Base-by-base conservation (phyloP, 2,797 vertebrate species). In the Hozukius guyotensis region DNA sequence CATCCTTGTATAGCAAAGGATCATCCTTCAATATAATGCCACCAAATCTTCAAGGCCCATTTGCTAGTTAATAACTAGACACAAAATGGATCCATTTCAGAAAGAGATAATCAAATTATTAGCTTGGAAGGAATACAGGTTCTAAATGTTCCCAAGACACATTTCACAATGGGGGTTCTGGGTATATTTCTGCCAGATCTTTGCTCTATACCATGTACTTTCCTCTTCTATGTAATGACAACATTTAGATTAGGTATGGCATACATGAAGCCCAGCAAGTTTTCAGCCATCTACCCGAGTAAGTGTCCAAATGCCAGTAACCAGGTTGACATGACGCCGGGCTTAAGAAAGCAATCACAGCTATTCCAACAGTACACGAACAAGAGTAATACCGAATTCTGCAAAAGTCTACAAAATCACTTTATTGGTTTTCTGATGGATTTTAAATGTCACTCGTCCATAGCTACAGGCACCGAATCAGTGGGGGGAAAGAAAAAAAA, bases 361-460 rank as follows among this genome's bases (percentile, higher is more conserved):
- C 82, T 74, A 69, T 87, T 84, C 63, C 74, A 80, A 76, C 72
- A 77, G 68, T 38, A 65, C 74, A 81, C 6, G 56, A 69, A 81
- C 84, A 68, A 74, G 62, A 74, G 61, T 60, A 72, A 87, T 72
- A 80, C 75, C 72, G 75, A 81, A 89, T 80, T 82, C 89, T 68
- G 67, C 77, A 84, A 87, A 91, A 90, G 76, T 89, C 87, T 52
- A 84, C 83, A 78, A 91, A 90, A 85, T 46, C 86, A 85, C 85
- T 78, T 87, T 87, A 89, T 89, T 90, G 82, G 83, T 77, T 91
- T 91, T 87, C 81, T 84, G 87, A 89, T 91, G 88, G 89, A 84
- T 90, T 93, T 83, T 92, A 92, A 93, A 93, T 92, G 91, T 93
- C 92, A 93, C 72, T 82, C 83, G 63, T 72, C 56, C 16, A 29